Base-by-base conservation (phyloP, 2,888 invertebrate species). In the Smittia aterrima region DNA sequence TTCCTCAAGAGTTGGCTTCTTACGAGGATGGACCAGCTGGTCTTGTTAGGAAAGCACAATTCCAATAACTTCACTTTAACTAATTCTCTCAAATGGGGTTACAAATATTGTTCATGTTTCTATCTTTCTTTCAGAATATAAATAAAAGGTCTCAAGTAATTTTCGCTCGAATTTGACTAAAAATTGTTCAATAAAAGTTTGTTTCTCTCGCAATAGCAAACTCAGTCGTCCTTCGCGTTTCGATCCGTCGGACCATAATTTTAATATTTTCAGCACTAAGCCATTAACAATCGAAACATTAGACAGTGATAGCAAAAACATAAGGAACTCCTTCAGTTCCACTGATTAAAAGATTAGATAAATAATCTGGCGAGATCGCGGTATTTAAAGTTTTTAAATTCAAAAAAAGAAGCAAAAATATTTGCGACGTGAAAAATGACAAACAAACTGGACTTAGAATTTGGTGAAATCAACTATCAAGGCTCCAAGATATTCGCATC, bases 1-100 rank as follows among this genome's bases (percentile, higher is more conserved):
- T 95, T 76, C 95, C 95, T 1, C 95, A 95, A 84, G 95, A 96
- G 85, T 90, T 95, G 54, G 92, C 92, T 70, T 92, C 72, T 20
- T 72, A 64, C n/a, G 72, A 72, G 4, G 62, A 72, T 16, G 72
- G 72, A 7, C 72, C 72, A 2, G 62, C 38, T 24, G 72, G 72
- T 20, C 22, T 72, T 0, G 58, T 66, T 9, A n/a, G 40, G 27
- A 66, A 40, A 20, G 66, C 38, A 7, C 66, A 66, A 20, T 40
- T 27, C 27, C 64, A 64, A 11, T 64, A 64, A 58, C 18, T 4
- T 58, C 18, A 58, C 4, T 18, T 20, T 9, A 18, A 16, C 20
- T 22, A 58, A 58, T 20, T 9, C 2, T 9, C 3, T 47, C 25
- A 27, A 27, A 27, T 27, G 27, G 64, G 58, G 4, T n/a, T n/a